Conservation (phyloP, 1,140 invertebrate genomes). For the Drosophila santomea region DNA sequence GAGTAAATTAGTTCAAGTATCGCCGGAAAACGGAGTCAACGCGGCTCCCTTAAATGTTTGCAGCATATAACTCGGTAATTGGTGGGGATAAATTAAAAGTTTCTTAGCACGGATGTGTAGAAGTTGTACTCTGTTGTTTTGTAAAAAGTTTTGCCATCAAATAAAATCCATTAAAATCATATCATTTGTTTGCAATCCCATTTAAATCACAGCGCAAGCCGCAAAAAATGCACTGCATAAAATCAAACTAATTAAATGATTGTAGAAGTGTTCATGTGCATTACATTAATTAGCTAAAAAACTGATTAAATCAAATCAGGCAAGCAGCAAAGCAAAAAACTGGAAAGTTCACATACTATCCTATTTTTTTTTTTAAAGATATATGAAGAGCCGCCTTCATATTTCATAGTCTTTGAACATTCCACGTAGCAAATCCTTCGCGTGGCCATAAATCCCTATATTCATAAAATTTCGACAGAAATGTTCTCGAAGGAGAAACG, state of each 20-base stretch:
- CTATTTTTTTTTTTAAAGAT: constrained; percentile 11
- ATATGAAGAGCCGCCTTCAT: constrained; percentile 9
- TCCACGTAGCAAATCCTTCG: constrained; percentile 52
- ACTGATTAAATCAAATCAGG: background rate
- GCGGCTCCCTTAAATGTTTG: background rate
- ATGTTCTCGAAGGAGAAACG: constrained; percentile 10
- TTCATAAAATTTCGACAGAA: constrained; percentile 44
- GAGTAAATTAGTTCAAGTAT: constrained; percentile 58
- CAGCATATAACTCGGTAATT: constrained; percentile 2
- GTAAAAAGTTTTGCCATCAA: background rate
- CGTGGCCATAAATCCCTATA: constrained; percentile 53
- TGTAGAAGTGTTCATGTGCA: constrained; percentile 2
- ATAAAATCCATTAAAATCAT: background rate
- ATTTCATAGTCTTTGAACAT: constrained; percentile 14
- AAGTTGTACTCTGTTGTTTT: background rate
- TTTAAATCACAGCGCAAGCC: no score
- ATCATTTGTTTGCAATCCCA: background rate
- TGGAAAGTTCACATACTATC: background rate
- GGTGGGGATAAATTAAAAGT: constrained; percentile 6
- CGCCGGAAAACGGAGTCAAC: constrained; percentile 10
- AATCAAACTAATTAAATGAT: constrained; percentile 10
- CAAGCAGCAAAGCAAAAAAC: background rate
- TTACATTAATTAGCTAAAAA: constrained; percentile 15
- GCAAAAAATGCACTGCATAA: background rate
- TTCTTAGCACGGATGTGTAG: constrained; percentile 5